These are phyloP conservation scores for Epizoanthus scotinus DNA, from an alignment of 92 coral and sea anemone genomes.

Conservation along the genomic window DNA sequence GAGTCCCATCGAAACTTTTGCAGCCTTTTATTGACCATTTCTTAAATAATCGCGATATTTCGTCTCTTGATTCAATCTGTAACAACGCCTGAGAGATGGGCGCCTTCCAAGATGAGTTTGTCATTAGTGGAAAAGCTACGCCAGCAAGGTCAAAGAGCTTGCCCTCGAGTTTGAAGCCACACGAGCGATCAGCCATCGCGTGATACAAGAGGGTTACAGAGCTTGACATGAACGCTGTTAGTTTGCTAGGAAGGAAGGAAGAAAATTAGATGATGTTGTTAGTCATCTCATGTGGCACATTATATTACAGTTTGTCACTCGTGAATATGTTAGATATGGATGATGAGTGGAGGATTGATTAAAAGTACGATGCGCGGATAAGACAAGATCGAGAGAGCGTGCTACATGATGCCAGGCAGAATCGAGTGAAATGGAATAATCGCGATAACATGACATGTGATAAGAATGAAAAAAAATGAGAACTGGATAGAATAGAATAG, in stretches of 20 bases:
- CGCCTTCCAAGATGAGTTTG: conserved; percentile 74
- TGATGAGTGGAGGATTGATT: too few relatives aligned
- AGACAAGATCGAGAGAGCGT: too few relatives aligned
- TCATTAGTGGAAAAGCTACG: conserved; percentile 71
- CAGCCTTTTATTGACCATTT: conserved; percentile 71
- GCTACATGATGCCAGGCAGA: too few relatives aligned
- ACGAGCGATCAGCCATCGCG: conserved; percentile 60
- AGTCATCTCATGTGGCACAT: too few relatives aligned
- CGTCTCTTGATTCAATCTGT: conserved; percentile 58
- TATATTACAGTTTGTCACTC: too few relatives aligned
- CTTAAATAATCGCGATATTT: conserved; percentile 50
- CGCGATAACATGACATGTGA: too few relatives aligned
- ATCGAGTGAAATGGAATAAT: too few relatives aligned
- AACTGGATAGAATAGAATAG: too few relatives aligned
- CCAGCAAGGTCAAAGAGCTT: conserved; percentile 71
- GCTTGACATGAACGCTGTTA: conserved; percentile 73
- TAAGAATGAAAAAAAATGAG: too few relatives aligned
- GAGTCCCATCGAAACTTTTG: conserved; percentile 41
- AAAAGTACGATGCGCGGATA: too few relatives aligned
- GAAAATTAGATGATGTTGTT: neutral
- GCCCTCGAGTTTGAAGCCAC: conserved; percentile 79
- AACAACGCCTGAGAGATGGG: conserved; percentile 73
- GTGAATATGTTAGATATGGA: too few relatives aligned
- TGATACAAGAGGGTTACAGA: conserved; percentile 54
- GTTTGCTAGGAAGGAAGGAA: conserved; percentile 50